Evolutionary conservation across 2,113 vertebrate genomes (phyloP), one percentile per base, ranked within the genome.

Genomic region (Mungos mungo): DNA sequence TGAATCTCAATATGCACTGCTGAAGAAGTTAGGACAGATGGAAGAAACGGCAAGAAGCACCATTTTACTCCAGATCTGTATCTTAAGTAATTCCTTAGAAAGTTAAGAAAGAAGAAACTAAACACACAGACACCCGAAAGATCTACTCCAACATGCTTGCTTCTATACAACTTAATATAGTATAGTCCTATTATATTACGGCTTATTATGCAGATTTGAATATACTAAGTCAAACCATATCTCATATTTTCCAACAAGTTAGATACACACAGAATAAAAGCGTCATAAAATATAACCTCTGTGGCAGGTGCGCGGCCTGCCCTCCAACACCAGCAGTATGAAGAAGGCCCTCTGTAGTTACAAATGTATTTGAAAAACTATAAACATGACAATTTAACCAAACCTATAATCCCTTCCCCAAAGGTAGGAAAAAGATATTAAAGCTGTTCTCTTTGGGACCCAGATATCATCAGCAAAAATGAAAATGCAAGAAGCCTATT

Each of bases 381-480:
- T 47, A 94, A 98, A 98, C 54, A 87, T 85, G 94, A 97, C 84
- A 96, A 94, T 94, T 97, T 97, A 98, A 98, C 95, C 96, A 96
- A 98, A 96, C 84, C 90, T 92, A 94, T 77, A 87, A 95, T 83
- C 94, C 90, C 98, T 97, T 96, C 96, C 79, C 15, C 0, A 97
- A 92, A 97, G 96, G 94, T 85, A 95, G 97, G 96, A 94, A 97
- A 97, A 95, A 95, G 88, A 35, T 57, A 92, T 76, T 98, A 98
- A 84, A 68, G 88, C 96, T 98, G 97, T 97, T 98, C 88, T 98
- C 98, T 98, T 98, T 97, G 97, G 98, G 96, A 98, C 92, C 97
- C 91, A 98, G 95, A 92, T 86, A 97, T 97, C 96, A 98, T 92
- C 85, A 90, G 93, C 81, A 98, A 50, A 98, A 98, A 96, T 52